Base-by-base conservation (phyloP, 30 jellyfish, hydroid and myxozoan species). In the Hydractinia symbiolongicarpus region DNA sequence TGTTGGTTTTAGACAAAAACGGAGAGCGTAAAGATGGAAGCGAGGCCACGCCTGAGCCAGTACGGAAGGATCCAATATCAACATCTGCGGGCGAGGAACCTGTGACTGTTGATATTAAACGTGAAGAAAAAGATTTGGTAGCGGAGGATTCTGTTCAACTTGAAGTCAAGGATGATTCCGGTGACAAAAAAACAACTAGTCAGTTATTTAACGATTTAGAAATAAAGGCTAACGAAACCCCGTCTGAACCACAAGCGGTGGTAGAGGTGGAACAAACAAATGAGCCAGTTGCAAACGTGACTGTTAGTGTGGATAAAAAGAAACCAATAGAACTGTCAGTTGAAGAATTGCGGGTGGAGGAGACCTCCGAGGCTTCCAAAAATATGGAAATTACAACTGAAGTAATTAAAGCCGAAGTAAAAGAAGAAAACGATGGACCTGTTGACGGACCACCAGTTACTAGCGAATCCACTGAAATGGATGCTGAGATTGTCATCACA, bases 401-500 rank as follows among this genome's bases (percentile, higher is more conserved):
- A 50, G 80, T 19, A 60, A 15, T 50, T 7, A 50, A 0, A 15
- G 3, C 69, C 19, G 19, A 58, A 3, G 16, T 11, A 58, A 17
- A 11, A 13, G 19, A 11, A 11, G 16, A 58, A 58, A 58, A 13
- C 15, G 19, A 58, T 11, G 69, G 19, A 58, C 69, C 17, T 30
- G 44, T 30, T 17, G 69, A 58, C 15, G 19, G 44, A 30, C 2
- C 44, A 30, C 44, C 44, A 30, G 74, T n/a, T n/a, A 64, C 56
- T 14, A 4, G 61, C 60, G 51, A 71, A 71, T 20, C 80, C 40
- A 60, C 80, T 20, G 56, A 30, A 50, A 20, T 71, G 4, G 80
- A 71, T 71, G 80, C 80, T 8, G 80, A 71, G 61, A 71, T 67
- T 71, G 61, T 71, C 40, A 71, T 71, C 15, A 71, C 56, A n/a